Base-by-base conservation (phyloP, 2,888 invertebrate species). In the Andrena chrysosceles region DNA sequence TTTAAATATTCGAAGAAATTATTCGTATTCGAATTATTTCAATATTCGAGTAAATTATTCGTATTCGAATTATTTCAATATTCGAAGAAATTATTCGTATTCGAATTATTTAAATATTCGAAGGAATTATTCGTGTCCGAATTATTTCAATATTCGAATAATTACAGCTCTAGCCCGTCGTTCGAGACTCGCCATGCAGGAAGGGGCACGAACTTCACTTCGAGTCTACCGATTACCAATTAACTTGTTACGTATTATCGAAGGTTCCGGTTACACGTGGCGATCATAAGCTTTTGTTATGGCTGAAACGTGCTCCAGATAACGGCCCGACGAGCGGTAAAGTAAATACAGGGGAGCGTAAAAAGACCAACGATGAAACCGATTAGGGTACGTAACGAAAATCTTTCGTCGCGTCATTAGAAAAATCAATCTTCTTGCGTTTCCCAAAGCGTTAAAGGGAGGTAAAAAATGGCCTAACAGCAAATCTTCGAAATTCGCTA, bases 191-290 rank as follows among this genome's bases (percentile, higher is more conserved):
- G 59, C 52, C 62, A 73, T 69, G 66, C 59, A 69, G 80, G 79
- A 84, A 78, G 73, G 63, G 76, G 79, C 76, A 79, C 75, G 81
- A 87, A 86, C 73, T 75, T 86, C 75, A 87, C 77, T 87, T 86
- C 71, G 77, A 81, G 64, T 76, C 16, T 35, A 67, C 52, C 10
- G 62, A 70, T 66, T 63, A 64, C 54, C 59, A 75, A 68, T 54
- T 62, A 10, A 72, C 64, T 71, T 54, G 48, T 74, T 63, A 62
- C 42, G 67, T 70, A 77, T 42, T 63, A 33, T 78, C 54, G 60
- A 62, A 70, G 60, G 73, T 42, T 82, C 73, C 23, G 33, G 31
- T 59, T 75, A 26, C 49, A 33, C 20, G 49, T 72, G 54, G 33
- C 70, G 63, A 62, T 64, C 67, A 4, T 59, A 66, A 80, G 72